Evolutionary conservation across 1,140 invertebrate genomes (phyloP).

Genomic region (Platyura marginata): DNA sequence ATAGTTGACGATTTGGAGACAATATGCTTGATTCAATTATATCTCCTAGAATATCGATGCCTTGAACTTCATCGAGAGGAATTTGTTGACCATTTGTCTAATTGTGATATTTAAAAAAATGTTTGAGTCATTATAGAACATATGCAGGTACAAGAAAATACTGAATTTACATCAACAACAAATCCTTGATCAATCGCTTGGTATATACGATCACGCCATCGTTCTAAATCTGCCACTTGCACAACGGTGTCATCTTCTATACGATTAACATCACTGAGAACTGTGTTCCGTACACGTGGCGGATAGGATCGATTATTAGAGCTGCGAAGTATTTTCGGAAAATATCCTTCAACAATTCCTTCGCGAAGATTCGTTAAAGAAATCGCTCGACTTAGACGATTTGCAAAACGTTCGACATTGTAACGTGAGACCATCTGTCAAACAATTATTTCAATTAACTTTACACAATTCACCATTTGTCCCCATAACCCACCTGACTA

Average conservation of each 20-base stretch:
- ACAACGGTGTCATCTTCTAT: slow-evolving; percentile 36
- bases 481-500: slow-evolving; percentile 27
- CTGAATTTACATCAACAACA: slow-evolving; percentile 26
- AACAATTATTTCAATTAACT: background rate
- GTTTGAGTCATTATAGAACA: background rate
- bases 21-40: slow-evolving; percentile 24
- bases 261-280: slow-evolving; percentile 36
- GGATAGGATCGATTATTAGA: slow-evolving; percentile 30
- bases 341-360: slow-evolving; percentile 32
- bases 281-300: slow-evolving; percentile 27
- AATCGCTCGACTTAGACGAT: slow-evolving; percentile 24
- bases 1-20: slow-evolving; percentile 26
- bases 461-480: background rate
- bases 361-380: slow-evolving; percentile 28
- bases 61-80: slow-evolving; percentile 25
- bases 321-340: slow-evolving; percentile 31
- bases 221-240: slow-evolving; percentile 43
- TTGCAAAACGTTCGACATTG: slow-evolving; percentile 32
- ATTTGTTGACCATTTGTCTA: slow-evolving; percentile 19
- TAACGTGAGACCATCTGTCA: slow-evolving; percentile 26
- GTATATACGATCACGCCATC: slow-evolving; percentile 47
- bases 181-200: slow-evolving; percentile 45
- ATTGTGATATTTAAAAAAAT: slow-evolving; percentile 5
- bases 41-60: slow-evolving; percentile 30
- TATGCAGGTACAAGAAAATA: background rate